These are phyloP conservation scores for Apomyelois bistriatella DNA, from an alignment of 2,888 invertebrate species.

Conservation along the genomic window DNA sequence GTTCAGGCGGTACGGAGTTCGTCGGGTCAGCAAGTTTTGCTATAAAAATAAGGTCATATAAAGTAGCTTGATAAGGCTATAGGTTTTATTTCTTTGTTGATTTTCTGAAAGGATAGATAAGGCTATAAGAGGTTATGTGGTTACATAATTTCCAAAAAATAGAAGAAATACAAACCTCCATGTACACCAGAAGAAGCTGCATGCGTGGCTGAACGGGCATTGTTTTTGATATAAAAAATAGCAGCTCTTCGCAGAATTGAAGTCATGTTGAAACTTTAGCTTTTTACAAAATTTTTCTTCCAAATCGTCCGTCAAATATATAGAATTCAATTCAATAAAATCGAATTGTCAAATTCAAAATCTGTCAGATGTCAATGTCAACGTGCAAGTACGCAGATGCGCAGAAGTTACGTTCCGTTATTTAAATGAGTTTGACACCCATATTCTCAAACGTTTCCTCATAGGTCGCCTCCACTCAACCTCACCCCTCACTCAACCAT, in stretches of 20 bases:
- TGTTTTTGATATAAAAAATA: slow-evolving; percentile 66
- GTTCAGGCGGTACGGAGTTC: too few species aligned
- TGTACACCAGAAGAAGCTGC: slow-evolving; percentile 69
- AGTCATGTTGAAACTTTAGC: slow-evolving; percentile 59
- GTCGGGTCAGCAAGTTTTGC: too few species aligned
- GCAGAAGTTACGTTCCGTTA: too few species aligned
- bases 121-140: slow-evolving; percentile 56
- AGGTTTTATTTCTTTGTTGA: not conserved
- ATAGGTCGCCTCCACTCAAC: too few species aligned
- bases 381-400: too few species aligned
- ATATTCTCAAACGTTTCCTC: too few species aligned
- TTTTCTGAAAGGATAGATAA: not conserved
- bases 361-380: not conserved
- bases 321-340: not conserved
- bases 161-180: slow-evolving; percentile 50
- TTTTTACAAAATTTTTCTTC: slow-evolving; percentile 12
- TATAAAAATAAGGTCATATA: too few species aligned
- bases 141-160: slow-evolving; percentile 61
- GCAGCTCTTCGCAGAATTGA: slow-evolving; percentile 65
- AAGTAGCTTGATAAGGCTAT: too few species aligned
- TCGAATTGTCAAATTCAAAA: slow-evolving; percentile 11
- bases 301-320: slow-evolving; percentile 8
- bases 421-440: too few species aligned
- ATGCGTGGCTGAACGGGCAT: slow-evolving; percentile 59
- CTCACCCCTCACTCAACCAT: too few species aligned